A percentile compares a stretch with the other conserved stretches of the same genome.
Evolutionary conservation across 2,113 vertebrate species (phyloP).

Genomic region (Hirundichthys speculiger): DNA sequence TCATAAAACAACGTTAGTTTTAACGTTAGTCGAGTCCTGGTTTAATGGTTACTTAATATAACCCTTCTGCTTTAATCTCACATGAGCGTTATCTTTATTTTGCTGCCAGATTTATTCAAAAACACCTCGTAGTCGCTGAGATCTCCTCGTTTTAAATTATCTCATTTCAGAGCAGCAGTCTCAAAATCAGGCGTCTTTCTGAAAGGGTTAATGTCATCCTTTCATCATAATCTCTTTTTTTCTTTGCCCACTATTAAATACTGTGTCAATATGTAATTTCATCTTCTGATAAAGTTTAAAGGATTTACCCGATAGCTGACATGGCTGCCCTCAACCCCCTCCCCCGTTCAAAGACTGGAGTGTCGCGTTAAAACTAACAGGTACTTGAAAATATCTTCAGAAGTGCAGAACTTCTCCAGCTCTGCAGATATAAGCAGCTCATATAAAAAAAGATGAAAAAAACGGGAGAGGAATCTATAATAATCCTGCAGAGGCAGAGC

Average conservation of each 20-base stretch:
- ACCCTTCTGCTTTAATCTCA: too few relatives aligned
- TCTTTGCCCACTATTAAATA: neutral
- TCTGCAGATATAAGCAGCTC: conserved; percentile 37
- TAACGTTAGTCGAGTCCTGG: too few relatives aligned
- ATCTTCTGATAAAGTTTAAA: conserved; percentile 11
- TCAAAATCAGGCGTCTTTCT: too few relatives aligned
- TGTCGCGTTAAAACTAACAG: conserved; percentile 20
- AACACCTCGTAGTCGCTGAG: too few relatives aligned
- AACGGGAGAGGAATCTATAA: conserved; percentile 54
- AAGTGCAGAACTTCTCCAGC: conserved; percentile 40
- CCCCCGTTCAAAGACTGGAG: conserved; percentile 4
- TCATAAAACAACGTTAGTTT: too few relatives aligned
- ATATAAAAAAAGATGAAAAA: conserved; percentile 2
- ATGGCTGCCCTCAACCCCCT: neutral
- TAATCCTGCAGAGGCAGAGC: conserved; percentile 52
- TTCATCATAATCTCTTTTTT: neutral
- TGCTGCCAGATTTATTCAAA: too few relatives aligned
- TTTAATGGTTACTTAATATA: too few relatives aligned
- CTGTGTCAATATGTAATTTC: neutral
- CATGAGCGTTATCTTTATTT: too few relatives aligned
- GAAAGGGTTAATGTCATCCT: too few relatives aligned
- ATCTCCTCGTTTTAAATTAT: too few relatives aligned
- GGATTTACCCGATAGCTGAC: neutral
- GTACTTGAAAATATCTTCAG: conserved; percentile 24
- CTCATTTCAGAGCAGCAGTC: too few relatives aligned